Conservation (phyloP, 2,113 vertebrate genomes). For the Sterrhoptilus dennistouni region DNA sequence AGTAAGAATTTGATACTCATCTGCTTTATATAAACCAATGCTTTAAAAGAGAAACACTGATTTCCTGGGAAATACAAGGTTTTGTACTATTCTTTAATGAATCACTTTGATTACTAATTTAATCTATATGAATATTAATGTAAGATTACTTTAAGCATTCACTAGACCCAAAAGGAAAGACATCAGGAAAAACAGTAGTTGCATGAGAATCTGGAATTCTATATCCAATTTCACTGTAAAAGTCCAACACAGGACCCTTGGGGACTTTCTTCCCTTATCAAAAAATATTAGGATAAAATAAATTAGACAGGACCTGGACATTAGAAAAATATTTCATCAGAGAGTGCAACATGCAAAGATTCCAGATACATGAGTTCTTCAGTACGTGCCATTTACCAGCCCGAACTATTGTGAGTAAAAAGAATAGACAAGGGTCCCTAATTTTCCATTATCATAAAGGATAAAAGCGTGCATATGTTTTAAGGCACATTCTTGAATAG, state of each 20-base stretch:
- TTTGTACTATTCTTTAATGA: background rate
- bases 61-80: background rate
- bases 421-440: background rate
- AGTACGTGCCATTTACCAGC: background rate
- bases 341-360: background rate
- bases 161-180: background rate
- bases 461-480: background rate
- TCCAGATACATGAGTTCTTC: background rate
- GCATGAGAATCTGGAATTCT: constrained; percentile 10
- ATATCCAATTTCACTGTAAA: background rate
- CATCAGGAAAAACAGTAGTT: constrained; percentile 12
- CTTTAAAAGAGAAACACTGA: background rate
- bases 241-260: background rate
- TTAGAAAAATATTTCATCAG: background rate
- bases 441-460: background rate
- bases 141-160: background rate
- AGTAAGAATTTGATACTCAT: background rate
- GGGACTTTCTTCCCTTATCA: background rate
- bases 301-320: background rate
- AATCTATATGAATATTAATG: background rate
- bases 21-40: background rate
- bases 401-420: background rate
- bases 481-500: background rate
- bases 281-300: background rate
- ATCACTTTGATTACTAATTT: background rate